Base-by-base conservation (phyloP, 2,113 vertebrate species). In the Typhlomys cinereus region DNA sequence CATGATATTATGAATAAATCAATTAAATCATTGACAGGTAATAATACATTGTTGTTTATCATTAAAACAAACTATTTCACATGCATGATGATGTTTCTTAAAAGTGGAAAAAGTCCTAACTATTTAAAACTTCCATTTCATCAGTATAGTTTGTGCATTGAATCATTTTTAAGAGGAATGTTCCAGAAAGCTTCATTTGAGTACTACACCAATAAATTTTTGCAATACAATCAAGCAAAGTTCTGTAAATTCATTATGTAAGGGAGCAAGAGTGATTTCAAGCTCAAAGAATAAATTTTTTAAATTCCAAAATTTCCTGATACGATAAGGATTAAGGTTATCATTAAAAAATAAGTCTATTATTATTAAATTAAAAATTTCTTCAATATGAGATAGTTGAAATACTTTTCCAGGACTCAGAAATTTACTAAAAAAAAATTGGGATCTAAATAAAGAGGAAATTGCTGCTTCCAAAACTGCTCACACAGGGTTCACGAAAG, bases 341-440 rank as follows among this genome's bases (percentile, higher is more conserved):
- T 64, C n/a, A 2, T 79, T 13, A 88, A 67, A 76, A 91, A 83
- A 48, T 29, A 91, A 71, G 9, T 67, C 41, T 39, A 74, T 8
- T 39, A 54, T 8, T 54, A 12, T n/a, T 12, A 85, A 84, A 87
- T 9, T 57, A 81, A 67, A 36, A 20, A 29, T 4, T 52, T 75
- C 92, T 88, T 74, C 10, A 79, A 14, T 44, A 11, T 34, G 39
- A 93, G 10, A 52, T 62, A 17, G 34, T 41, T 59, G 20, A 50
- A 67, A 57, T 2, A 12, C 67, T 41, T 84, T 89, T 41, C 0
- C 76, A 23, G 6, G 61, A 78, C 41, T 23, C 5, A 57, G 31
- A 88, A 84, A 50, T 67, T 86, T 86, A n/a, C 70, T 39, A 73
- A 66, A n/a, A 52, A 44, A 75, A 46, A 89, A 94, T 57, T 29